Evolutionary conservation across 2,888 invertebrate genomes (phyloP), one percentile per base, ranked within the genome.

Genomic region (Eupithecia abbreviata): DNA sequence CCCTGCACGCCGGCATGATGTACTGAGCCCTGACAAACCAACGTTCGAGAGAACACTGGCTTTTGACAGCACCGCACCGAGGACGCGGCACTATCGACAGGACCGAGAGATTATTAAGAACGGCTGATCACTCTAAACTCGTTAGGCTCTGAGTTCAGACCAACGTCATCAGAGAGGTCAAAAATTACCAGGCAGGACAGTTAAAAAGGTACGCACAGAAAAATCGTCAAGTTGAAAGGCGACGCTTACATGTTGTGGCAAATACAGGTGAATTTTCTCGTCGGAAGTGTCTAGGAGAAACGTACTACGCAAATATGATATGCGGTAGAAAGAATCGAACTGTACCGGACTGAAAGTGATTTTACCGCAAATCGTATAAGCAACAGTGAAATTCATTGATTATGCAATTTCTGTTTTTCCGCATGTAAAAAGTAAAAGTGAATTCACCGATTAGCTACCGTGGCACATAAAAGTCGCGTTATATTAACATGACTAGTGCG

Each of bases 1-100:
- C 97, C 81, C 96, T 98, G 86, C 98, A 98, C 96, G 98, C 98
- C 84, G 98, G 98, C 92, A 98, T 98, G 97, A 98, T 98, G 97
- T 98, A 98, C 94, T 98, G 95, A 96, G 90, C 91, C 86, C 94
- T 94, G 93, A 87, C 94, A 93, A 93, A 88, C 93, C 94, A 91
- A 87, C 91, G 94, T 94, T 94, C 95, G 80, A 83, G 85, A 84
- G 94, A 95, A 94, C 94, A 91, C 88, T 92, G 93, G 89, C 88
- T 91, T 93, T 94, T 93, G 95, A 90, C 94, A 94, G 94, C 89
- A 89, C 87, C 18, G 47, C 69, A 18, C n/a, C 0, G 30, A 30
- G 30, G 10, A 30, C 10, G 47, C 47, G 47, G n/a, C 3, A 45
- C 69, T 69, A 69, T 45, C 45, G 18, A 69, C 18, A 18, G 45